These are phyloP conservation scores for Andrena marginata DNA, from an alignment of 2,888 invertebrate species.

Conservation along the genomic window DNA sequence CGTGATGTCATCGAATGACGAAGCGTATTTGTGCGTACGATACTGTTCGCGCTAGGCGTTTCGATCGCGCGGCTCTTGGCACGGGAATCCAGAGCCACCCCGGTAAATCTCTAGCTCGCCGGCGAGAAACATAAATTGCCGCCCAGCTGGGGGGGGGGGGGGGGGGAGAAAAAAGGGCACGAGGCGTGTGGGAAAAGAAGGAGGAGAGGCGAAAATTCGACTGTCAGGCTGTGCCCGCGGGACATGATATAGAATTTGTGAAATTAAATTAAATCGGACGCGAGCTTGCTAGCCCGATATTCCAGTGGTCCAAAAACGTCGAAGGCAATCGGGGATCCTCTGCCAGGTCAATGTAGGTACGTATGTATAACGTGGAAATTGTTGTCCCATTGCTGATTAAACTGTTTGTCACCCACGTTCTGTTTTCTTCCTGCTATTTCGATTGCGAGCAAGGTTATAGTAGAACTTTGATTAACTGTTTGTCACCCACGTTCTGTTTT, in stretches of 20 bases:
- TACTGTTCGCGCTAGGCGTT: slow-evolving; percentile 8
- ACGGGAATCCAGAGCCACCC: slow-evolving; percentile 42
- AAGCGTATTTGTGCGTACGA: slow-evolving; percentile 39
- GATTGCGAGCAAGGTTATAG: too few species aligned
- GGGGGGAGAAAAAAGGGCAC: neutral
- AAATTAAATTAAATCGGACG: slow-evolving; percentile 40
- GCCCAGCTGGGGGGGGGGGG: neutral
- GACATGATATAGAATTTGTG: slow-evolving; percentile 28
- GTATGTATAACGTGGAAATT: neutral
- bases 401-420: too few species aligned
- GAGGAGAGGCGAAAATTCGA: slow-evolving; percentile 10
- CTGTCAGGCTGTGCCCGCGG: neutral
- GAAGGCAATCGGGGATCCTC: slow-evolving; percentile 6
- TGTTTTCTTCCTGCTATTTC: too few species aligned
- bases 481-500: too few species aligned
- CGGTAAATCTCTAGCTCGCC: slow-evolving; percentile 27
- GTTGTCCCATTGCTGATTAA: neutral
- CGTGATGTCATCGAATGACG: slow-evolving; percentile 61
- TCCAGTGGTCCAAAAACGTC: slow-evolving; percentile 10
- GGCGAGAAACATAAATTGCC: slow-evolving; percentile 42
- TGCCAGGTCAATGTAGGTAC: neutral
- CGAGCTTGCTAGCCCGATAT: neutral
- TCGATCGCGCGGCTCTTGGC: slow-evolving; percentile 54
- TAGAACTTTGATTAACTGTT: too few species aligned
- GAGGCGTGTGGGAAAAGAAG: neutral